Percentiles rank a stretch among this genome's conserved stretches.
Conservation (phyloP, 2,888 invertebrate genomes). For the Cephus pygmeus region DNA sequence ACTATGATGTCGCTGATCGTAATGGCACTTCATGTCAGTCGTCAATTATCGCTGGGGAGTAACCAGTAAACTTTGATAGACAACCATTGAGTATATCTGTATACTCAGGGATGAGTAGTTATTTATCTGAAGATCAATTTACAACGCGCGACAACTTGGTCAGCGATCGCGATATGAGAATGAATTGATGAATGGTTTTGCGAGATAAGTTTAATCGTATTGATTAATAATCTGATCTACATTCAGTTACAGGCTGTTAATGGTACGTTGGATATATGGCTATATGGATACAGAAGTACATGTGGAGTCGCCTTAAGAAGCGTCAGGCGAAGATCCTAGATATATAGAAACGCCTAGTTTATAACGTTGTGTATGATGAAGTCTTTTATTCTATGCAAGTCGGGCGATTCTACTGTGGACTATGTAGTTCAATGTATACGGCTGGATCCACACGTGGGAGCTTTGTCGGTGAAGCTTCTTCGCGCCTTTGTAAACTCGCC, state of each 20-base stretch:
- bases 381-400: not conserved
- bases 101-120: not conserved
- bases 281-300: not conserved
- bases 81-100: not conserved
- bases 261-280: not conserved
- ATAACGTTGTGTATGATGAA: not conserved
- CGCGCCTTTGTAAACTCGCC: constrained; percentile 7
- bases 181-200: not conserved
- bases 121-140: not conserved
- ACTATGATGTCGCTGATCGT: not conserved
- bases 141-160: not conserved
- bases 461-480: not conserved
- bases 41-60: not conserved
- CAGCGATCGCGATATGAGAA: not conserved
- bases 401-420: not conserved
- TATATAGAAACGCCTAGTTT: not conserved
- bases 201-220: not conserved
- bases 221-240: not conserved
- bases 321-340: not conserved
- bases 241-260: not conserved
- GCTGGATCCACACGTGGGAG: not conserved
- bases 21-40: not conserved
- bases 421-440: not conserved
- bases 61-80: not conserved
- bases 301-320: not conserved